Base-by-base conservation (phyloP, 2,797 vertebrate species). In the Amblyopsis hoosieri region DNA sequence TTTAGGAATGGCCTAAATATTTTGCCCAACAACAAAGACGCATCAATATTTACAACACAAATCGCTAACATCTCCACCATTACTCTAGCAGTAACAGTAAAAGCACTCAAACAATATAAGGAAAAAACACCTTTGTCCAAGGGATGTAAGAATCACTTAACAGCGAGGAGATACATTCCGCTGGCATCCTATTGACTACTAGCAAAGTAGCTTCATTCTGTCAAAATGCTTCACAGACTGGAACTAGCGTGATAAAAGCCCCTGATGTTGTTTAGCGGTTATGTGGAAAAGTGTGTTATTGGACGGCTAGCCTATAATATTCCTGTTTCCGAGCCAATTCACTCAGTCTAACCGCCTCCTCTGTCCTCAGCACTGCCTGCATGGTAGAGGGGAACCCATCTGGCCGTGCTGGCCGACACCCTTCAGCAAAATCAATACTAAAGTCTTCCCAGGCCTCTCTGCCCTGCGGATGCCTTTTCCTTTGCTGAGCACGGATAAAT, bases 361-460 rank as follows among this genome's bases (percentile, higher is more conserved):
- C 74, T 69, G 69, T 55, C 62, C 80, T 71, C 71, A 76, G 65
- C 67, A 52, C 78, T 76, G 69, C 74, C 66, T 83, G 71, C 78
- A 81, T 64, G 76, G 67, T 83, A 76, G 74, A 89, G 83, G 91
- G 92, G 85, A 91, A 84, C 85, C 87, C 81, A 91, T 85, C 88
- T 82, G 63, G 76, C 87, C 69, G 8, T 80, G 85, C 87, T 71
- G 87, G 85, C 78, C 90, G 91, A 89, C 72, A 88, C 84, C 81
- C 84, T 78, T 91, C 81, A 82, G 81, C 85, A 90, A 93, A 94
- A 95, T 95, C 92, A 92, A 95, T 91, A 93, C 88, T 93, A 94
- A 95, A 90, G 88, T 91, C 90, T 94, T 94, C 91, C 84, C 72
- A 84, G 83, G 86, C 69, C 81, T 92, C 92, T 91, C 84, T 85